Evolutionary conservation across 2,888 invertebrate species (phyloP), one percentile per base, ranked within the genome.

Genomic region (Luperina testacea): DNA sequence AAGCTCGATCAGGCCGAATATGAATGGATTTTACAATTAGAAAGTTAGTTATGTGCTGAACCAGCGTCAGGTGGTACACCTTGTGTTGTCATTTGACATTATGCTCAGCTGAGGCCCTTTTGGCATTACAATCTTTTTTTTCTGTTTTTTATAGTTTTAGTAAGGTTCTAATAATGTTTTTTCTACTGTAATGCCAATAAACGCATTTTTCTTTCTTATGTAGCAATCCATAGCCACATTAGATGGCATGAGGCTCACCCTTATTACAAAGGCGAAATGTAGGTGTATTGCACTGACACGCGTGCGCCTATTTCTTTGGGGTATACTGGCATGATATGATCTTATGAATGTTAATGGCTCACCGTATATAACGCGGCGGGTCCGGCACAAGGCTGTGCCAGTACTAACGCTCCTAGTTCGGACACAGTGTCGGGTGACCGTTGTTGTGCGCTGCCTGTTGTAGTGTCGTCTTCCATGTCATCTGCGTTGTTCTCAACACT

Each of bases 341-440:
- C 15, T 53, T 51, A 51, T 2, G 53, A 9, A n/a, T 57, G 24
- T 24, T n/a, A n/a, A 24, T n/a, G 24, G 9, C 57, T 57, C 11
- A 95, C 94, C 69, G 95, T 94, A 84, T 95, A 95, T 45, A 96
- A 84, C 20, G 92, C 92, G 15, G 94, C 93, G 0, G 95, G 93
- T 0, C 95, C 95, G 53, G 94, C 94, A 38, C 84, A 68, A 0
- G 93, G 89, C 90, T 97, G 97, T 32, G 98, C 96, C 81, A 99
- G 95, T 85, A 98, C 96, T 72, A 98, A 97, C 70, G 97, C 97
- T 59, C 99, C 99, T 82, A 99, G 97, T 92, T 99, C 99, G 84
- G 98, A 98, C 77, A 99, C 98, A 4, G 98, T 98, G 91, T 98
- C 98, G 32, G 98, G 91, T 90, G 97, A 86, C 83, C 94, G 59